Evolutionary conservation across 2,888 invertebrate genomes (phyloP).

Genomic region (Syritta pipiens): DNA sequence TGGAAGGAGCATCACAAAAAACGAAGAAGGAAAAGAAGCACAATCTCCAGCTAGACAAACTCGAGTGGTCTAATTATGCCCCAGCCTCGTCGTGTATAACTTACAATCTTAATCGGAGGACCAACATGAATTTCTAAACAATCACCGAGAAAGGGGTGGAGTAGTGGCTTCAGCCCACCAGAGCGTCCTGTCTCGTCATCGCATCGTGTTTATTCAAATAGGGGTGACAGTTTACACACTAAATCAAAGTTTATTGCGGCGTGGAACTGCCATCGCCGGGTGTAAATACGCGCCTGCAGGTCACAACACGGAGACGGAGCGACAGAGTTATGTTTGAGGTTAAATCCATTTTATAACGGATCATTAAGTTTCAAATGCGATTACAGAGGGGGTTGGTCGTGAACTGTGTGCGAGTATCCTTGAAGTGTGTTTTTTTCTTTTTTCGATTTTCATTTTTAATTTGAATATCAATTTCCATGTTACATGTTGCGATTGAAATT

Average conservation of each 20-base stretch:
- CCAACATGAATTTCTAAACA: too few relatives aligned
- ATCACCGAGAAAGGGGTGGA: not conserved
- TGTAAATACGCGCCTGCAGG: conserved; percentile 53
- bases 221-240: conserved; percentile 52
- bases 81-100: conserved; percentile 26
- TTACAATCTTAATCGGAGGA: conserved; percentile 41
- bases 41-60: conserved; percentile 52
- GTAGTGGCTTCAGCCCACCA: not conserved
- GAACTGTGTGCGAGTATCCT: not conserved
- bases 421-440: conserved; percentile 7
- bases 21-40: conserved; percentile 33
- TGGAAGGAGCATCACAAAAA: conserved; percentile 24
- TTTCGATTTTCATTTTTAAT: not conserved
- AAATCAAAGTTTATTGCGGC: conserved; percentile 27
- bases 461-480: conserved; percentile 56
- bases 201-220: conserved; percentile 50
- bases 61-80: conserved; percentile 57
- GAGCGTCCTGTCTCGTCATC: not conserved
- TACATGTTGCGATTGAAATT: conserved; percentile 54
- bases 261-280: conserved; percentile 25
- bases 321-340: conserved; percentile 57
- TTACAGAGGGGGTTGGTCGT: conserved; percentile 37
- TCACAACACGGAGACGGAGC: conserved; percentile 45
- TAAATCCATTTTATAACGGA: conserved; percentile 65
- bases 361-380: conserved; percentile 68